These are phyloP conservation scores for Hylaea fasciaria DNA, from an alignment of 2,888 invertebrate genomes.

Conservation along the genomic window DNA sequence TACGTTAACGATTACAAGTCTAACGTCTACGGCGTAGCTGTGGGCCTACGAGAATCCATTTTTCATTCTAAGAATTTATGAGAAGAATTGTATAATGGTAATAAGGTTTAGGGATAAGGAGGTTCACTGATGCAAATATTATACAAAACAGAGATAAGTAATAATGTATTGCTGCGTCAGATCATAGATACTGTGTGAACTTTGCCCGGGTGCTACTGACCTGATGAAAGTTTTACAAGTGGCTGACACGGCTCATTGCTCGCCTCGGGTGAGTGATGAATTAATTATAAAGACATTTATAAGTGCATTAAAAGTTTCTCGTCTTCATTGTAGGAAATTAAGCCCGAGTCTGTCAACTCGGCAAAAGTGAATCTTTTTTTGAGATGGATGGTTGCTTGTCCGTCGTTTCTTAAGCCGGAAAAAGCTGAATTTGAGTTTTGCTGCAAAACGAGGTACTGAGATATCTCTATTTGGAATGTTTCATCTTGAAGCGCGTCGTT, in stretches of 20 bases:
- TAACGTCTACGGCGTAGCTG: no score
- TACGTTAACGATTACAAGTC: no score
- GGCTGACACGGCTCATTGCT: constrained; percentile 32
- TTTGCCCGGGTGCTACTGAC: constrained; percentile 8
- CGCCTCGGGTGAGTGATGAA: constrained; percentile 25
- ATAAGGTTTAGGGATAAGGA: background rate
- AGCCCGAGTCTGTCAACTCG: constrained; percentile 27
- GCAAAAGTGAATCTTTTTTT: constrained; percentile 28
- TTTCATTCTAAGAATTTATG: no score
- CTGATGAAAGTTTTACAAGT: constrained; percentile 31
- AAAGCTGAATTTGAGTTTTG: constrained; percentile 30
- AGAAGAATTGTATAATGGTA: background rate
- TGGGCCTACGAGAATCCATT: no score
- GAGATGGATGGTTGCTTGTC: constrained; percentile 24
- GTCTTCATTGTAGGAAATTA: constrained; percentile 26
- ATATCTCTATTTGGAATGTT: background rate
- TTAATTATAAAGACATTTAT: constrained; percentile 37
- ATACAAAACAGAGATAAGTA: no score
- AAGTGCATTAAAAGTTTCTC: constrained; percentile 33
- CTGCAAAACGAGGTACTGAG: constrained; percentile 16
- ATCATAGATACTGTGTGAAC: constrained; percentile 4
- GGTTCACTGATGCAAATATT: no score
- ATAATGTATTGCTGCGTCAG: background rate
- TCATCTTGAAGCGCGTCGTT: background rate
- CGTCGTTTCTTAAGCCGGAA: constrained; percentile 21